Percentiles rank a stretch among this genome's conserved stretches.
These are phyloP conservation scores for Agonum fuliginosum DNA, from an alignment of 2,888 invertebrate genomes.

Conservation along the genomic window DNA sequence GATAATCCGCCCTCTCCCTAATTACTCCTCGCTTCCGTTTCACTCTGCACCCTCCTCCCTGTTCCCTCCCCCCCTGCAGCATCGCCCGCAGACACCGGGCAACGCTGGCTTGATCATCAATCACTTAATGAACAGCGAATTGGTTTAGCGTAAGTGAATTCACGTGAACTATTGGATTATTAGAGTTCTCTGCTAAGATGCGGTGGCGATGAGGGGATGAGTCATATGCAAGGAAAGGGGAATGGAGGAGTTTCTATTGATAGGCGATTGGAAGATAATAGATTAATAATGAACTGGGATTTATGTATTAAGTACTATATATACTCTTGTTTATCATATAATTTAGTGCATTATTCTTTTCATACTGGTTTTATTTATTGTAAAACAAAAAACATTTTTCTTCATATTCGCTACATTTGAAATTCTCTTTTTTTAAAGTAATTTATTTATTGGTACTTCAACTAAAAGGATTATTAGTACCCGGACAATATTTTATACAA, in stretches of 20 bases:
- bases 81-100: neutral
- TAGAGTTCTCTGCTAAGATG: neutral
- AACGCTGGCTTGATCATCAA: constrained; percentile 35
- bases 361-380: no score
- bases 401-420: no score
- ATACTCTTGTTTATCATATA: no score
- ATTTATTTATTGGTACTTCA: no score
- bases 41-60: neutral
- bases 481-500: no score
- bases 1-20: constrained; percentile 36
- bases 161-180: constrained; percentile 10
- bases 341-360: no score
- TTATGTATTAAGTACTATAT: no score
- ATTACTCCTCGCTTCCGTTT: constrained; percentile 14
- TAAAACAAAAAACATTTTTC: no score
- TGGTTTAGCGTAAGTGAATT: constrained; percentile 17
- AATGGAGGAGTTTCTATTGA: neutral
- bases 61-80: neutral
- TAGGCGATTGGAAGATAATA: neutral
- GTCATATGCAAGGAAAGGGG: neutral
- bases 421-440: no score
- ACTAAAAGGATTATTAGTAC: no score
- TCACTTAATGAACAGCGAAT: constrained; percentile 39
- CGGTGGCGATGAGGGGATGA: neutral
- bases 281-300: no score